Evolutionary conservation across 2,797 vertebrate genomes (phyloP), one percentile per base, ranked within the genome.

Genomic region (Saxicola maurus): DNA sequence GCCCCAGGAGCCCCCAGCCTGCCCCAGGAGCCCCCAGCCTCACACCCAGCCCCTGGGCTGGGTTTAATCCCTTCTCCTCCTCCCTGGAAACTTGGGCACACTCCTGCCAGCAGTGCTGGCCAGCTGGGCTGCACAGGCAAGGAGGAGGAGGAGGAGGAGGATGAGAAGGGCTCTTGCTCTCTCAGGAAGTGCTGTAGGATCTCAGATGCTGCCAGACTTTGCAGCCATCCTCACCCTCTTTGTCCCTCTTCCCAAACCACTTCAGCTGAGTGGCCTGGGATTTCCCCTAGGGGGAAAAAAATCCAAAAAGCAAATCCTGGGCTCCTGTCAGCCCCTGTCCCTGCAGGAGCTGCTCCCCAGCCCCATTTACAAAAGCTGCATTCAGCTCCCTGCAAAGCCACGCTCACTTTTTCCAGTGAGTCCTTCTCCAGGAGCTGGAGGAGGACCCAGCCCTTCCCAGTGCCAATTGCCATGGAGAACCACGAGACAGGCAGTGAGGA

Each of bases 361-460:
- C 80, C 79, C 37, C 19, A 3, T 17, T 19, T 43, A 92, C 90
- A 95, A 95, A 85, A 93, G 91, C 93, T 17, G 43, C 90, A 40
- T 95, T 95, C 77, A 94, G 88, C 21, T 92, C 80, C 30, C 35
- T n/a, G 42, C 61, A 20, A 84, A 2, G 67, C 91, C 90, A 87
- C 35, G 56, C 88, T 94, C 92, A 94, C 71, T 94, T 95, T 93
- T 95, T 93, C 94, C 95, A 94, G 78, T 33, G 6, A 69, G 45
- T 27, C 24, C 66, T 87, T 73, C 80, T 91, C 51, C 92, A 91
- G 89, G 65, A 94, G 80, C 81, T 93, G 91, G 92, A 89, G 13
- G 61, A 51, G 1, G 48, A 71, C 23, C 82, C 94, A 78, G 69
- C 73, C 79, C 92, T 72, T 73, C 81, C 78, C 38, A 21, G 78